These are phyloP conservation scores for Caenorhabditis inopinata DNA, from an alignment of 1,140 invertebrate species.

Conservation along the genomic window DNA sequence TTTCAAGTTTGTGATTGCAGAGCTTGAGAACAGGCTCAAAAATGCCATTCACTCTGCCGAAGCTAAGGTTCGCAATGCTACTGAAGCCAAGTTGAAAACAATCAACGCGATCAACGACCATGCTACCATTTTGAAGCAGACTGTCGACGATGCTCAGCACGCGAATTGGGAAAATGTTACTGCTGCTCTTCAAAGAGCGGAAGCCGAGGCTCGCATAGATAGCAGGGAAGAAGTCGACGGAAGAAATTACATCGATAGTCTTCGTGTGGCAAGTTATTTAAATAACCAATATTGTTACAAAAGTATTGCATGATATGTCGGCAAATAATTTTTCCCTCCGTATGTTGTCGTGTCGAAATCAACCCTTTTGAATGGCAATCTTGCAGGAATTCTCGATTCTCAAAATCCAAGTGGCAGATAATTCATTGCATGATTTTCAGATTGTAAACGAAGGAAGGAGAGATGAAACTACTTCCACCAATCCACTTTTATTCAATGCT, in stretches of 20 bases:
- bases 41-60: slow-evolving; percentile 51
- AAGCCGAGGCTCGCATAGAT: slow-evolving; percentile 50
- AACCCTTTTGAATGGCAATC: too few species aligned
- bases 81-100: slow-evolving; percentile 56
- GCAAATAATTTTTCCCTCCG: too few species aligned
- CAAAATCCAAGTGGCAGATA: too few species aligned
- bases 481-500: slow-evolving; percentile 57
- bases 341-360: too few species aligned
- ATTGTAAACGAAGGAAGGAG: slow-evolving; percentile 54
- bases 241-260: slow-evolving; percentile 54
- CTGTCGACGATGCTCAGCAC: slow-evolving; percentile 55
- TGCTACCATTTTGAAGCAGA: slow-evolving; percentile 53
- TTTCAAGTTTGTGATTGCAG: slow-evolving; percentile 32
- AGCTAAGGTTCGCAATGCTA: slow-evolving; percentile 50
- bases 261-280: slow-evolving; percentile 46
- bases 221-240: slow-evolving; percentile 44
- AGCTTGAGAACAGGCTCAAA: slow-evolving; percentile 45
- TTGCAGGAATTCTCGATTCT: too few species aligned
- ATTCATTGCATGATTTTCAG: too few species aligned
- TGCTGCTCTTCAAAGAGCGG: slow-evolving; percentile 48
- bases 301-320: too few species aligned
- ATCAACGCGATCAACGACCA: slow-evolving; percentile 57
- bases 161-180: slow-evolving; percentile 54
- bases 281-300: background rate
- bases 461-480: slow-evolving; percentile 37